These are phyloP conservation scores for Huso huso DNA, from an alignment of 2,797 vertebrate genomes.

Conservation along the genomic window DNA sequence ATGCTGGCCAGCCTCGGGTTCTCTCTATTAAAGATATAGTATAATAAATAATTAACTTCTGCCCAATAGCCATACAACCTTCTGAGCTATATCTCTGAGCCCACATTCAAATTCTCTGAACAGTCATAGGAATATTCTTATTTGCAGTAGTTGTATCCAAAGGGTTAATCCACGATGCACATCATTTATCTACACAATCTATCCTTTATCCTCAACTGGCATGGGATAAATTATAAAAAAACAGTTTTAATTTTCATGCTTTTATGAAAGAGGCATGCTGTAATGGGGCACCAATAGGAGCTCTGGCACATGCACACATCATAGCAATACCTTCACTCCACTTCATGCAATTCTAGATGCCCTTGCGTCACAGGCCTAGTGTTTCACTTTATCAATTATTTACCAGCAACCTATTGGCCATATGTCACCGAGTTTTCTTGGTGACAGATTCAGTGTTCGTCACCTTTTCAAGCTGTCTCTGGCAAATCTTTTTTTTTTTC, in stretches of 20 bases:
- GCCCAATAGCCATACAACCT: no score
- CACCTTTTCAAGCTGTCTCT: slow-evolving; percentile 60
- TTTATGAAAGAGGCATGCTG: neutral
- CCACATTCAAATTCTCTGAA: no score
- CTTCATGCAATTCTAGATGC: slow-evolving; percentile 44
- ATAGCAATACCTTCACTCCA: slow-evolving; percentile 35
- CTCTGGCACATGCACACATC: neutral
- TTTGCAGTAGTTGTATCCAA: no score
- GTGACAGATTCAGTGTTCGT: slow-evolving; percentile 57
- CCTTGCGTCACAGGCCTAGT: slow-evolving; percentile 43
- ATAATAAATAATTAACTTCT: no score
- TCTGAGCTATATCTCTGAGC: no score
- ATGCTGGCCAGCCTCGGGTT: no score
- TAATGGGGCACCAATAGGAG: neutral
- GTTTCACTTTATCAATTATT: slow-evolving; percentile 78
- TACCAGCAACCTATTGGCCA: slow-evolving; percentile 63
- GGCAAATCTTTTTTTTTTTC: slow-evolving; percentile 40
- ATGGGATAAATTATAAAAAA: no score
- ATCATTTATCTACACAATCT: no score
- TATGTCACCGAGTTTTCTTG: slow-evolving; percentile 55
- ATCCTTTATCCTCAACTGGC: no score
- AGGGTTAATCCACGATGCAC: no score
- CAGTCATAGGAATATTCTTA: no score
- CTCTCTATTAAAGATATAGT: no score
- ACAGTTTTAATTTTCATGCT: neutral